A percentile compares a stretch with the other conserved stretches of the same genome.
phyloP scores from a whole-genome alignment of 2,113 vertebrate species.

The Aphelocoma coerulescens region DNA sequence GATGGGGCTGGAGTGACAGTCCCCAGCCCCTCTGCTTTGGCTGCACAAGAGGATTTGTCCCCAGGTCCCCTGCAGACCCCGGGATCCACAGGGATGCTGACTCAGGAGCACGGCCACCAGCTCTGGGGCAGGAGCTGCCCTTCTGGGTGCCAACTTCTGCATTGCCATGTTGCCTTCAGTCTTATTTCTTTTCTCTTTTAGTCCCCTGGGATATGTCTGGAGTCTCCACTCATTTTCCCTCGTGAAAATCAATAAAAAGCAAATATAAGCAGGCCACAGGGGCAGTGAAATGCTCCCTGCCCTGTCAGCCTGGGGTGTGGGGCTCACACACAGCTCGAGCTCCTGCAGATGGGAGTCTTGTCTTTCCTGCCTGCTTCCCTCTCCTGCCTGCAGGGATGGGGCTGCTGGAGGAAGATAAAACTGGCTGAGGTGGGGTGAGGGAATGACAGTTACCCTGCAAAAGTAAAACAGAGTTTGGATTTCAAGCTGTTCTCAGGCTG shows the following conservation, averaged over 20 bases:
- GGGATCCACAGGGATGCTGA: not conserved
- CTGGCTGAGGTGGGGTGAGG: not conserved
- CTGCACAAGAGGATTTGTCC: not conserved
- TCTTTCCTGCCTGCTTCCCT: not conserved
- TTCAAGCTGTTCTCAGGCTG: not conserved
- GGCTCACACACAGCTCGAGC: not conserved
- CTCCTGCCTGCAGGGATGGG: not conserved
- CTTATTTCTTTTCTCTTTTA: not conserved
- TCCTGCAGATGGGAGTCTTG: not conserved
- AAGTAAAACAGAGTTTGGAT: not conserved
- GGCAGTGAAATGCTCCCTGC: not conserved
- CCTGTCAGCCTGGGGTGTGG: fast-evolving
- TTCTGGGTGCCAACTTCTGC: not conserved
- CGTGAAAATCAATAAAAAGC: not conserved
- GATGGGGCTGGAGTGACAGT: not conserved
- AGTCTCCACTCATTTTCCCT: not conserved
- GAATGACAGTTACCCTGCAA: not conserved
- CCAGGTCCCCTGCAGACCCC: not conserved
- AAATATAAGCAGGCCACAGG: not conserved
- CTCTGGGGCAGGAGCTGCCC: not conserved
- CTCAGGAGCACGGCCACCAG: not conserved
- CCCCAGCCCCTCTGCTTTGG: not conserved
- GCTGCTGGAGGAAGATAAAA: not conserved
- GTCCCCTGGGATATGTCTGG: not conserved
- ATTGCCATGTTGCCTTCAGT: not conserved